Conservation (phyloP, 2,113 vertebrate species). For the Takifugu flavidus region DNA sequence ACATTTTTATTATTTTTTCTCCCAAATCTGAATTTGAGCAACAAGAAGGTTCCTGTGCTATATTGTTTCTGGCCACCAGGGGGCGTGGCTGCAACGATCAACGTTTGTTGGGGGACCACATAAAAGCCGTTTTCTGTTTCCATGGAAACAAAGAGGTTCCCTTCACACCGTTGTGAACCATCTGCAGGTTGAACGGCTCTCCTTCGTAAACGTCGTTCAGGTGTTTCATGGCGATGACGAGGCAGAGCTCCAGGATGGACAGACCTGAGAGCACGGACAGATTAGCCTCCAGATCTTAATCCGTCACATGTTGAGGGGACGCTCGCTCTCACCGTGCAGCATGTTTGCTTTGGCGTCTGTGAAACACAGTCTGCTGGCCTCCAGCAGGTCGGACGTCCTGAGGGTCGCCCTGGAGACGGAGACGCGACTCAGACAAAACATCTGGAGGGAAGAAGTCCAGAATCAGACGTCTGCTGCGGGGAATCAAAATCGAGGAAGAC, state of each 20-base stretch:
- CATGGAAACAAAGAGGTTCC: neutral
- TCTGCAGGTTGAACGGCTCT: constrained; percentile 96
- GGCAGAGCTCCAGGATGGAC: constrained; percentile 91
- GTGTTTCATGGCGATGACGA: constrained; percentile 98
- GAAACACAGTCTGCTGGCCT: constrained; percentile 76
- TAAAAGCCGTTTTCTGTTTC: no score
- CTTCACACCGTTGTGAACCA: constrained; percentile 91
- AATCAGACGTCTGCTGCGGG: neutral
- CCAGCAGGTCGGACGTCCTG: constrained; percentile 78
- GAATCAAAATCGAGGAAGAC: neutral
- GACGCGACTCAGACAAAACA: constrained; percentile 77
- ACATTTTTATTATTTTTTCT: no score
- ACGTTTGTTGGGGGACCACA: no score
- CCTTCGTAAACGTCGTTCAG: constrained; percentile 91
- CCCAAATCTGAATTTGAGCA: no score
- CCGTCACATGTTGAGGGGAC: neutral
- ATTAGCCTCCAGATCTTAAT: neutral
- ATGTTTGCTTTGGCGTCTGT: constrained; percentile 86
- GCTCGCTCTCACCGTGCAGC: constrained; percentile 80
- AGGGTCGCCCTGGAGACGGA: constrained; percentile 73
- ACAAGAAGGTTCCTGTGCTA: no score
- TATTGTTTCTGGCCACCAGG: no score
- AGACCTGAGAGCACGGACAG: constrained; percentile 73
- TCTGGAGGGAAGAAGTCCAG: constrained; percentile 59
- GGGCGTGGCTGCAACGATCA: no score